Evolutionary conservation across 2,113 vertebrate species (phyloP).

Genomic region (Bubo scandiacus): DNA sequence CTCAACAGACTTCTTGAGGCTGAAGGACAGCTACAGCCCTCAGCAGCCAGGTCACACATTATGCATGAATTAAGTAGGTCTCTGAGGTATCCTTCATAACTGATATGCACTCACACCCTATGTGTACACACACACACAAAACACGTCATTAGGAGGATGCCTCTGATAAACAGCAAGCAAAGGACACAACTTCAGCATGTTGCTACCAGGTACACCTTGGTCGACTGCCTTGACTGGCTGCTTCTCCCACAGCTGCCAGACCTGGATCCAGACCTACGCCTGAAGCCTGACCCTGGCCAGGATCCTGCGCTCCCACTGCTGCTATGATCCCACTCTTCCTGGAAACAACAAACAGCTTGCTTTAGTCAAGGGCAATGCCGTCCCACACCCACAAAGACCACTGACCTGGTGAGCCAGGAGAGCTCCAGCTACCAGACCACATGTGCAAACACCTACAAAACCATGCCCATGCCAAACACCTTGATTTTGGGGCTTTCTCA

Average conservation of each 20-base stretch:
- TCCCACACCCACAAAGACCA: neutral
- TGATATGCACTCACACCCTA: neutral
- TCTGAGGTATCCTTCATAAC: neutral
- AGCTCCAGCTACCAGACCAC: neutral
- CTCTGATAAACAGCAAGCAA: neutral
- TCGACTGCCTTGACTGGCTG: slow-evolving; percentile 76
- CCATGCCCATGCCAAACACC: too few relatives aligned
- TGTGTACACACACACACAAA: neutral
- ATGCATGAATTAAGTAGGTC: neutral
- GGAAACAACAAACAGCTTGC: slow-evolving; percentile 25
- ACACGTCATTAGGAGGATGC: rapidly evolving
- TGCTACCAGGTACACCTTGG: slow-evolving; percentile 70
- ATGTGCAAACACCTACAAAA: rapidly evolving
- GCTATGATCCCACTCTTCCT: slow-evolving; percentile 87
- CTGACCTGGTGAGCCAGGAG: rapidly evolving
- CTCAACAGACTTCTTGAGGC: neutral
- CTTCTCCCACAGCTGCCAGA: slow-evolving; percentile 78
- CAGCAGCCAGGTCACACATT: neutral
- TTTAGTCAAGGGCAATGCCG: neutral
- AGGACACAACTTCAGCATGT: neutral
- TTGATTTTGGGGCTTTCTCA: neutral
- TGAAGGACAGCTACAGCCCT: neutral
- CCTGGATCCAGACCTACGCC: slow-evolving; percentile 78
- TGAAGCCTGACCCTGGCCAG: slow-evolving; percentile 74
- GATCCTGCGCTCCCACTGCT: slow-evolving; percentile 83